Evolutionary conservation across 2,888 invertebrate genomes (phyloP).

Genomic region (Apotomis turbidana): DNA sequence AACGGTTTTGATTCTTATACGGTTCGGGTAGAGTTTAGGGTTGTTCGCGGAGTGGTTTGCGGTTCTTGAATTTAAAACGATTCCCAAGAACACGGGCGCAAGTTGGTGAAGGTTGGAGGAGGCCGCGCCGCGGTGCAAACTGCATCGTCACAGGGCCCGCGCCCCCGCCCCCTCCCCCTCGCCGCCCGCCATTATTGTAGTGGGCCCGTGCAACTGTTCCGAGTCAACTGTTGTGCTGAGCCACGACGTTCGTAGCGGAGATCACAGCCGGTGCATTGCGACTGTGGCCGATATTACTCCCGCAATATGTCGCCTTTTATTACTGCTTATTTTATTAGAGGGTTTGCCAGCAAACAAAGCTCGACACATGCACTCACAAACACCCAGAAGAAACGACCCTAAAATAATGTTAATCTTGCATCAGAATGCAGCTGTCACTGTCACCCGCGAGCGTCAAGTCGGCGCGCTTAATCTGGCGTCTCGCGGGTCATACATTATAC

Average conservation of each 20-base stretch:
- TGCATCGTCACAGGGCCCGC: conserved; percentile 77
- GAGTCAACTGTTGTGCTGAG: conserved; percentile 79
- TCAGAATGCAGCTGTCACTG: conserved; percentile 41
- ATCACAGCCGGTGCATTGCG: conserved; percentile 64
- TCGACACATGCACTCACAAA: conserved; percentile 43
- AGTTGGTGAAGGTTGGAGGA: conserved; percentile 82
- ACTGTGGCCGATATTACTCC: conserved; percentile 64
- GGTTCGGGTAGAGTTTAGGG: conserved; percentile 60
- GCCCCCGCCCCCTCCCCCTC: conserved; percentile 54
- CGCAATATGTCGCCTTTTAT: conserved; percentile 59
- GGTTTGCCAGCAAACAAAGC: conserved; percentile 55
- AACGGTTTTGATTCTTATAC: conserved; percentile 64
- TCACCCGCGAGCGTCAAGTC: conserved; percentile 32
- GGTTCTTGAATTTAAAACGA: conserved; percentile 84
- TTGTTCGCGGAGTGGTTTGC: conserved; percentile 68
- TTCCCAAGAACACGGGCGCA: conserved; percentile 83
- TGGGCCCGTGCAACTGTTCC: conserved; percentile 65
- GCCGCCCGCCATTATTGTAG: conserved; percentile 71
- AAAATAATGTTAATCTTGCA: conserved; percentile 39
- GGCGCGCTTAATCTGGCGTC: conserved; percentile 37
- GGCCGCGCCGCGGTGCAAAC: conserved; percentile 82
- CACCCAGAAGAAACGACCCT: conserved; percentile 30
- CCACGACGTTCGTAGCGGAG: conserved; percentile 71
- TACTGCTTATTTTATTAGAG: conserved; percentile 46
- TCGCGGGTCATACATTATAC: conserved; percentile 38